phyloP scores from a whole-genome alignment of 2,888 invertebrate genomes.

The Dorcus hopei region DNA sequence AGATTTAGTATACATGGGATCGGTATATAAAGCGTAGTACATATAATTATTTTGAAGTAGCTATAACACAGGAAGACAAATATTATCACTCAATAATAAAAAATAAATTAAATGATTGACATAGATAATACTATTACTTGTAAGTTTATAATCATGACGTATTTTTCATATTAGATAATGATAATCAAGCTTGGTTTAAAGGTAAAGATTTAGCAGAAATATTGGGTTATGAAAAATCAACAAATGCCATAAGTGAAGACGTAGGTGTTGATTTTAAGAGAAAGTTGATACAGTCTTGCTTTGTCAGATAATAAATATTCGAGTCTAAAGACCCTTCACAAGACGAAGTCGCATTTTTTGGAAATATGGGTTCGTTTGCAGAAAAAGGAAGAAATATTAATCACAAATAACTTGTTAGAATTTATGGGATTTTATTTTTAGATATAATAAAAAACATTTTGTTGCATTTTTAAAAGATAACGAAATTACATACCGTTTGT shows the following conservation, averaged over 20 bases:
- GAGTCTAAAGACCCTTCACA: conserved; percentile 4
- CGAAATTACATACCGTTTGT: too few relatives aligned
- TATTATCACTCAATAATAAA: neutral
- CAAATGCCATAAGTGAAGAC: conserved; percentile 2
- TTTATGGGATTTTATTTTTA: too few relatives aligned
- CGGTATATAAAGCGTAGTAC: neutral
- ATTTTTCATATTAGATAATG: neutral
- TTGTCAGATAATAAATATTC: conserved; percentile 6
- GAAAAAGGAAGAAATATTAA: conserved; percentile 1
- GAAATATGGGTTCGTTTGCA: conserved; percentile 2
- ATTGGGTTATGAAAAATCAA: neutral
- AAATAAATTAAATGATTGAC: neutral
- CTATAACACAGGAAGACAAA: neutral
- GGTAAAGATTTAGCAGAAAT: neutral
- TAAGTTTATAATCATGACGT: too few relatives aligned
- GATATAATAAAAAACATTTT: too few relatives aligned
- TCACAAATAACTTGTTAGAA: too few relatives aligned
- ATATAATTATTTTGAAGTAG: neutral
- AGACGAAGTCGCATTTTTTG: too few relatives aligned
- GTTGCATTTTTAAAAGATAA: too few relatives aligned
- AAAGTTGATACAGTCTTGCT: conserved; percentile 4
- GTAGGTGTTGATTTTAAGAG: too few relatives aligned
- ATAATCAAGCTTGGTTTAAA: too few relatives aligned
- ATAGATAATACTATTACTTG: neutral
- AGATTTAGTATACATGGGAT: neutral